Percentiles rank a stretch among this genome's conserved stretches.
phyloP scores from a whole-genome alignment of 2,888 invertebrate genomes.

The Mystacides longicornis region DNA sequence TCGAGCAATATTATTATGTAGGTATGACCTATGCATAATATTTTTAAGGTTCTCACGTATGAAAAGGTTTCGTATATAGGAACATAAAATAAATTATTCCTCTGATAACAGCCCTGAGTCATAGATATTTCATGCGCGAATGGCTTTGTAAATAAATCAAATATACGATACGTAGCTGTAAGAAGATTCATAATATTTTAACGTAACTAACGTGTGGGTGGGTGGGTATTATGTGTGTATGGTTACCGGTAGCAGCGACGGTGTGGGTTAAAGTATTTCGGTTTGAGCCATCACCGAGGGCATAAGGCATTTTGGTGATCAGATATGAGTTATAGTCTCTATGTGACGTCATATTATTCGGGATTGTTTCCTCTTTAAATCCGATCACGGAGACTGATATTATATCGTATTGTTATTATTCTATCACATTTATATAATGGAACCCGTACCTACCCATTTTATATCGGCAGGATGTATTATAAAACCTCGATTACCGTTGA shows the following conservation, averaged over 20 bases:
- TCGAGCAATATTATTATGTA: too few relatives aligned
- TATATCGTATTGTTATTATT: too few relatives aligned
- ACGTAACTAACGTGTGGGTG: background rate
- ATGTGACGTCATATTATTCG: background rate
- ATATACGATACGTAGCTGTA: background rate
- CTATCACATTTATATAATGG: too few relatives aligned
- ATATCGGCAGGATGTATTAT: too few relatives aligned
- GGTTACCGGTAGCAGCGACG: background rate
- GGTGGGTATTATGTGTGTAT: too few relatives aligned
- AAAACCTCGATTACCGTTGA: too few relatives aligned
- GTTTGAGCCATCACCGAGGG: background rate
- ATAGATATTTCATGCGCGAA: conserved; percentile 3
- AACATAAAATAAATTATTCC: conserved; percentile 1
- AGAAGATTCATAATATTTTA: background rate
- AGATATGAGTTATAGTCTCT: background rate
- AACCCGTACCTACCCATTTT: too few relatives aligned
- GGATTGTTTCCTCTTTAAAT: background rate
- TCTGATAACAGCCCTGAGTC: background rate
- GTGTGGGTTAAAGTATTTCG: background rate
- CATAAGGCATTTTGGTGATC: background rate
- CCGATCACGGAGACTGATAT: too few relatives aligned
- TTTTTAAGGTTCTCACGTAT: too few relatives aligned
- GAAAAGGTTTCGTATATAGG: background rate
- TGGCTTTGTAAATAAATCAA: conserved; percentile 6
- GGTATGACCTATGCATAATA: too few relatives aligned